Evolutionary conservation across 1,140 invertebrate genomes (phyloP).

Genomic region (Tribolium castaneum): DNA sequence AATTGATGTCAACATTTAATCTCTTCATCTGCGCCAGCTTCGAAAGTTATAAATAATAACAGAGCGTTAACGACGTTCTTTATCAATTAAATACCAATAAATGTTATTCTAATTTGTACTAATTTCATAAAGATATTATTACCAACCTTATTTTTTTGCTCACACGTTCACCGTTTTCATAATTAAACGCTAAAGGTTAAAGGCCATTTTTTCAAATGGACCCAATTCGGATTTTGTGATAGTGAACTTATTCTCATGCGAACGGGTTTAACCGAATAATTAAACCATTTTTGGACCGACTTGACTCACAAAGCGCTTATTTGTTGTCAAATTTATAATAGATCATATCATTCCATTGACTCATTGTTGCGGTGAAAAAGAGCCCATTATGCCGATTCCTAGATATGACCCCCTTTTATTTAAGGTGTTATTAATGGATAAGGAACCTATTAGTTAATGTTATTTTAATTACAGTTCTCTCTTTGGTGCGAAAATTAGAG

Average conservation of each 20-base stretch:
- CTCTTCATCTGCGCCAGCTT: constrained; percentile 8
- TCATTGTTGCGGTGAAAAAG: not conserved
- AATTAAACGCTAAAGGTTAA: not conserved
- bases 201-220: not conserved
- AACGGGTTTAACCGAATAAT: not conserved
- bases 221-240: not conserved
- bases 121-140: not conserved
- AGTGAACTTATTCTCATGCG: not conserved
- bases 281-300: not conserved
- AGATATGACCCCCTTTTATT: not conserved
- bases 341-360: not conserved
- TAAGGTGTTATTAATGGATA: not conserved
- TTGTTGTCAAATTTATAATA: not conserved
- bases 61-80: constrained; percentile 10
- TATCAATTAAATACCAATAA: constrained; percentile 12
- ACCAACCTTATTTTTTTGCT: not conserved
- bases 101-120: not conserved
- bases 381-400: not conserved
- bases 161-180: not conserved
- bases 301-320: not conserved
- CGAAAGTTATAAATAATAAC: constrained; percentile 19
- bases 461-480: not conserved
- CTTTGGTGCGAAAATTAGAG: not conserved
- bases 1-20: constrained; percentile 27
- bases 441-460: not conserved